These are phyloP conservation scores for Eledona agricola DNA, from an alignment of 2,888 invertebrate genomes.

Conservation along the genomic window DNA sequence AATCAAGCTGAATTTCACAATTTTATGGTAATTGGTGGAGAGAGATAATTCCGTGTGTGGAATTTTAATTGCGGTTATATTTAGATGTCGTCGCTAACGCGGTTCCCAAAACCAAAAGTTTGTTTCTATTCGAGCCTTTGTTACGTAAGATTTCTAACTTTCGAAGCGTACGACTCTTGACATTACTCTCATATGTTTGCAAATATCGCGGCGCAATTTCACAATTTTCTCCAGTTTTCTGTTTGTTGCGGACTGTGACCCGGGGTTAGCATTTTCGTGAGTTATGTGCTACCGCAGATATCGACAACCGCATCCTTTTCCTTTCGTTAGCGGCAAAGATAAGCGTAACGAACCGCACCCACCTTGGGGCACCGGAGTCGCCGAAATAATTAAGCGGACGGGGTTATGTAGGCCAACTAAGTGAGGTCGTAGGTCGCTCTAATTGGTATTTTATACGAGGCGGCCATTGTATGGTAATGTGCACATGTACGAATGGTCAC, in stretches of 20 bases:
- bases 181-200: too few species aligned
- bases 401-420: conserved; percentile 39
- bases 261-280: too few species aligned
- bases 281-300: conserved; percentile 19
- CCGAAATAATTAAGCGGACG: conserved; percentile 22
- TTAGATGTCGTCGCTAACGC: conserved; percentile 34
- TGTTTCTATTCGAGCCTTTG: too few species aligned
- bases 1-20: conserved; percentile 35
- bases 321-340: conserved; percentile 7
- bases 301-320: conserved; percentile 28
- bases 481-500: too few species aligned
- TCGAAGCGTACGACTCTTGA: too few species aligned
- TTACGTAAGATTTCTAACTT: too few species aligned
- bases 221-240: too few species aligned
- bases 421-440: conserved; percentile 41
- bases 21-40: conserved; percentile 38
- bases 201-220: too few species aligned
- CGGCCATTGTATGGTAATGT: conserved; percentile 45
- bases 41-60: conserved; percentile 38
- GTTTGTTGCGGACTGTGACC: conserved; percentile 4
- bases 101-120: neutral
- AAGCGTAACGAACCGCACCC: conserved; percentile 17
- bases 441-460: conserved; percentile 47
- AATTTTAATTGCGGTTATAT: conserved; percentile 41
- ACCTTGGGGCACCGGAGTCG: conserved; percentile 10